Conservation (phyloP, 2,888 invertebrate genomes). For the Nymphalis c-album region DNA sequence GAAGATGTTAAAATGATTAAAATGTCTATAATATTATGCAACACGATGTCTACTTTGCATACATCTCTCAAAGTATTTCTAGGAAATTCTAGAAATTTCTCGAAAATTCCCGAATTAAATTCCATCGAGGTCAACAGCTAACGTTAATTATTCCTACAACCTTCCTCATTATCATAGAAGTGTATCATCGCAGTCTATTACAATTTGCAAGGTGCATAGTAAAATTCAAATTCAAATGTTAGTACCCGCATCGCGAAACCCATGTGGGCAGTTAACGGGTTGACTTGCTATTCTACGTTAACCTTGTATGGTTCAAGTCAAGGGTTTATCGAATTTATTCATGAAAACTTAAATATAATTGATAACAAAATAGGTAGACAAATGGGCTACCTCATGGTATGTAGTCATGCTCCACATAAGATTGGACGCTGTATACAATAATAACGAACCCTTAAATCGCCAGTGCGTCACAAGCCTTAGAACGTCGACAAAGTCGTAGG, state of each 20-base stretch:
- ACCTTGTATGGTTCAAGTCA: constrained; percentile 37
- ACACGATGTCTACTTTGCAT: too few relatives aligned
- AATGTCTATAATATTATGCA: too few relatives aligned
- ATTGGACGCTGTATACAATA: too few relatives aligned
- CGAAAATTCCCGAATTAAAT: too few relatives aligned
- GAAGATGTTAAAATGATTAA: too few relatives aligned
- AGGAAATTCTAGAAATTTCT: too few relatives aligned
- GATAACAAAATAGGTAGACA: neutral
- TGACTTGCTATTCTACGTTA: constrained; percentile 52
- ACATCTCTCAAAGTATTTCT: too few relatives aligned
- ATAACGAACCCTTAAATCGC: too few relatives aligned
- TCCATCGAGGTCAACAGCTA: too few relatives aligned
- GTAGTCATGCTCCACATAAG: too few relatives aligned
- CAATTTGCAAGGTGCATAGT: constrained; percentile 44
- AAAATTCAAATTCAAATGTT: constrained; percentile 55
- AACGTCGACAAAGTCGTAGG: too few relatives aligned
- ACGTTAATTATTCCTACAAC: neutral
- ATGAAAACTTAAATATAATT: neutral
- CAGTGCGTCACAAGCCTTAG: too few relatives aligned
- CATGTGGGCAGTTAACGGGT: constrained; percentile 60
- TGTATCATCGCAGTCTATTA: constrained; percentile 30
- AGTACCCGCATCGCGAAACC: constrained; percentile 46
- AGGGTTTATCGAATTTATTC: neutral
- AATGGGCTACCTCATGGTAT: neutral
- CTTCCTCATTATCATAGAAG: constrained; percentile 21